Percentiles rank a stretch among this genome's conserved stretches.
Conservation (phyloP, 1,140 invertebrate genomes). For the Ceratosolen fusciceps region DNA sequence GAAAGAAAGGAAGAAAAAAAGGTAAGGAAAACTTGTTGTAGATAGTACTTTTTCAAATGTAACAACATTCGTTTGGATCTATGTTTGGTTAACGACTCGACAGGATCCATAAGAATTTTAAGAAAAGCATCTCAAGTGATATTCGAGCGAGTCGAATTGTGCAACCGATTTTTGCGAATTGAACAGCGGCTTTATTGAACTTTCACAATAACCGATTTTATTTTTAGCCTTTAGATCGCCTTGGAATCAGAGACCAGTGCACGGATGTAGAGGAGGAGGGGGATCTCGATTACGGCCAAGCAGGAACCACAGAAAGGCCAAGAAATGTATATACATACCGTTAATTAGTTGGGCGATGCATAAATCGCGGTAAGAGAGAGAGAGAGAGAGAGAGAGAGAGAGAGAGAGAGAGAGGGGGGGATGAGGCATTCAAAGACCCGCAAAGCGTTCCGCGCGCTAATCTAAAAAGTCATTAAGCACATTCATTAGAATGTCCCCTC, state of each 20-base stretch:
- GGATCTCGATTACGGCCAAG: background rate
- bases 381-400: too few relatives aligned
- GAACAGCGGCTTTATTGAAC: background rate
- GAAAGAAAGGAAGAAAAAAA: background rate
- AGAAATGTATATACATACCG: too few relatives aligned
- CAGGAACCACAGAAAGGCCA: too few relatives aligned
- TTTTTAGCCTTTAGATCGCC: background rate
- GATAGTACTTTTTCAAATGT: background rate
- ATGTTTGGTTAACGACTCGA: background rate
- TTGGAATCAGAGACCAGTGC: too few relatives aligned
- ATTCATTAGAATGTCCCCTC: too few relatives aligned
- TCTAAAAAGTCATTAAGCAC: too few relatives aligned
- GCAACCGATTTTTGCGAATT: background rate
- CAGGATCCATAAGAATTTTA: background rate
- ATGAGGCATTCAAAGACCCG: too few relatives aligned
- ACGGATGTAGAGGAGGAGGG: background rate
- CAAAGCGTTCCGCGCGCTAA: too few relatives aligned
- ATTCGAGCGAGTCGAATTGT: background rate
- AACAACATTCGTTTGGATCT: background rate
- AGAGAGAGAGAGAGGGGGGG: too few relatives aligned
- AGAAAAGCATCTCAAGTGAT: background rate
- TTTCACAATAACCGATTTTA: conserved; percentile 13
- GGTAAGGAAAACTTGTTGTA: too few relatives aligned
- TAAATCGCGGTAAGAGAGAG: too few relatives aligned
- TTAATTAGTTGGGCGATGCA: too few relatives aligned